Evolutionary conservation across 2,888 invertebrate genomes (phyloP).

Genomic region (Athrips mouffetella): DNA sequence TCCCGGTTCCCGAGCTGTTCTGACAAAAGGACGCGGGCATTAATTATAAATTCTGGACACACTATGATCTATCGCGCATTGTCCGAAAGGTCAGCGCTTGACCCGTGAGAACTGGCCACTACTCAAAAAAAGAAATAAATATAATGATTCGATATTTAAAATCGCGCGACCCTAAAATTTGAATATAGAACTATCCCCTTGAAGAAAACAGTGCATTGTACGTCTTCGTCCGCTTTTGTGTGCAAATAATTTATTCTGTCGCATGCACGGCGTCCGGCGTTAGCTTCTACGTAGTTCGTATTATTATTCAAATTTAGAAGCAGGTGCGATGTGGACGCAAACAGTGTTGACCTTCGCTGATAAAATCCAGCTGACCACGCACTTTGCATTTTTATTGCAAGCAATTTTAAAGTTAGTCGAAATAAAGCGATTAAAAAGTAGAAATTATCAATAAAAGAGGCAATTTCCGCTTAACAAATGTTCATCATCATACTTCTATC

Average conservation of each 20-base stretch:
- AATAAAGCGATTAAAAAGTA: conserved; percentile 13
- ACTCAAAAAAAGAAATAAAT: conserved; percentile 43
- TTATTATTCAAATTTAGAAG: conserved; percentile 64
- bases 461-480: no score
- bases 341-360: conserved; percentile 64
- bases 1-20: conserved; percentile 28
- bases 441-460: no score
- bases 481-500: no score
- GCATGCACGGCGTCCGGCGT: conserved; percentile 44
- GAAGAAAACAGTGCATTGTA: conserved; percentile 66
- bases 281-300: no score
- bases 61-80: conserved; percentile 55
- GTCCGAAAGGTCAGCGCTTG: conserved; percentile 71
- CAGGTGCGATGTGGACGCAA: conserved; percentile 58
- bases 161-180: conserved; percentile 72
- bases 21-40: conserved; percentile 55
- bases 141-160: conserved; percentile 45
- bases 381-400: conserved; percentile 19
- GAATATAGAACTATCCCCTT: conserved; percentile 51
- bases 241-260: conserved; percentile 61
- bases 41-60: conserved; percentile 73
- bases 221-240: conserved; percentile 55
- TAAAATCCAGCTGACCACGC: conserved; percentile 22
- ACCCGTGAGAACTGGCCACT: conserved; percentile 71
- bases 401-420: conserved; percentile 20